A percentile compares a stretch with the other conserved stretches of the same genome.
phyloP scores from a whole-genome alignment of 2,797 vertebrate species.

The Gallirallus australis region DNA sequence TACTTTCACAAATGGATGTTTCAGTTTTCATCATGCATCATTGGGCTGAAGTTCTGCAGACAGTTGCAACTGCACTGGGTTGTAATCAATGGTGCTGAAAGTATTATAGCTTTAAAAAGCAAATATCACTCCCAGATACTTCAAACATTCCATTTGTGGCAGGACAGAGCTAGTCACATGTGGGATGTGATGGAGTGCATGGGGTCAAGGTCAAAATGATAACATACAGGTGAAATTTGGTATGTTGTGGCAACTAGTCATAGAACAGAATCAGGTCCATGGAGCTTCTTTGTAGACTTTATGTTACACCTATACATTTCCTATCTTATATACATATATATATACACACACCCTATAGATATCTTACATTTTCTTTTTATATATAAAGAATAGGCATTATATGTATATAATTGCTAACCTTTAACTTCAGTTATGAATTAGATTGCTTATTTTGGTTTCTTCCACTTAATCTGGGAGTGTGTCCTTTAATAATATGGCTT shows the following conservation, averaged over 20 bases:
- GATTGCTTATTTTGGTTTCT: conserved; percentile 34
- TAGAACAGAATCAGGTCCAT: neutral
- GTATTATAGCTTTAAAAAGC: neutral
- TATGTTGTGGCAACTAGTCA: neutral
- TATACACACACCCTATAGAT: neutral
- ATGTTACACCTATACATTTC: neutral
- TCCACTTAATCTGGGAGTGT: conserved; percentile 13
- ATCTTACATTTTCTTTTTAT: neutral
- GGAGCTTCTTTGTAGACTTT: neutral
- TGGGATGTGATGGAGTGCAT: neutral
- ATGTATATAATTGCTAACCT: neutral
- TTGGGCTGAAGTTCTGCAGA: neutral
- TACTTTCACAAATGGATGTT: neutral
- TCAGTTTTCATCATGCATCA: neutral
- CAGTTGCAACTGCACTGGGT: neutral
- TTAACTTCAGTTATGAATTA: neutral
- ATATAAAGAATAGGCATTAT: neutral
- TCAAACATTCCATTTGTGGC: neutral
- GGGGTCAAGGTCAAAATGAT: neutral
- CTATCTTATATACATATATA: neutral
- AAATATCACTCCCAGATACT: neutral
- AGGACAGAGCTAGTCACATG: neutral
- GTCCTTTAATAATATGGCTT: conserved; percentile 27
- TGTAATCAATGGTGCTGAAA: neutral
- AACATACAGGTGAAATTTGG: neutral